These are phyloP conservation scores for Gymnoscelis rufifasciata DNA, from an alignment of 2,888 invertebrate species.

Conservation along the genomic window DNA sequence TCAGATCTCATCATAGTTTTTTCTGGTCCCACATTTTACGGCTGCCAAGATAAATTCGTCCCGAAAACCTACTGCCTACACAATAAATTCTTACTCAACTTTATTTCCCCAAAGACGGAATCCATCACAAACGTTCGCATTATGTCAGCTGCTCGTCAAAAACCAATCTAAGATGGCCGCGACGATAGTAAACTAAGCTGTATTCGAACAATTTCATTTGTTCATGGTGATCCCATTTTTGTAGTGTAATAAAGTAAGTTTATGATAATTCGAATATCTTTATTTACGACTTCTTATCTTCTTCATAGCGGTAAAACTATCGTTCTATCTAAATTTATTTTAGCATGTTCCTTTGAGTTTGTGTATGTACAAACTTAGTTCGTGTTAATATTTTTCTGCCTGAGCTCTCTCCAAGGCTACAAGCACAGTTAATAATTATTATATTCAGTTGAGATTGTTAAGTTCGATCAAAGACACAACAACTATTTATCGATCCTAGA, in stretches of 20 bases:
- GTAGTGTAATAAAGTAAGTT: slow-evolving; percentile 3
- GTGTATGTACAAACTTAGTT: too few relatives aligned
- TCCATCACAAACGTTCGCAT: slow-evolving; percentile 27
- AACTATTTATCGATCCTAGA: neutral
- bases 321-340: too few relatives aligned
- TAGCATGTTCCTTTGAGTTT: too few relatives aligned
- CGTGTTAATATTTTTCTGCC: too few relatives aligned
- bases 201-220: slow-evolving; percentile 10
- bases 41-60: slow-evolving; percentile 11
- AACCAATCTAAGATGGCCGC: slow-evolving; percentile 17
- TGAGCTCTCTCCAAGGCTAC: too few relatives aligned
- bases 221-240: slow-evolving; percentile 6
- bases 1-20: neutral
- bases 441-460: too few relatives aligned
- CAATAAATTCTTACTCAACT: slow-evolving; percentile 18
- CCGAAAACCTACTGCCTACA: slow-evolving; percentile 19
- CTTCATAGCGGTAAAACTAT: too few relatives aligned
- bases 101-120: slow-evolving; percentile 29
- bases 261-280: neutral
- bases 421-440: too few relatives aligned
- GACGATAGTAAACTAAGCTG: slow-evolving; percentile 15
- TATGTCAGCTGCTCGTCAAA: slow-evolving; percentile 24
- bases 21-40: slow-evolving; percentile 2
- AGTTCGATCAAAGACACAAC: neutral
- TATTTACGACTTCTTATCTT: neutral